phyloP scores from a whole-genome alignment of 2,797 vertebrate genomes.

The Sciurus carolinensis region DNA sequence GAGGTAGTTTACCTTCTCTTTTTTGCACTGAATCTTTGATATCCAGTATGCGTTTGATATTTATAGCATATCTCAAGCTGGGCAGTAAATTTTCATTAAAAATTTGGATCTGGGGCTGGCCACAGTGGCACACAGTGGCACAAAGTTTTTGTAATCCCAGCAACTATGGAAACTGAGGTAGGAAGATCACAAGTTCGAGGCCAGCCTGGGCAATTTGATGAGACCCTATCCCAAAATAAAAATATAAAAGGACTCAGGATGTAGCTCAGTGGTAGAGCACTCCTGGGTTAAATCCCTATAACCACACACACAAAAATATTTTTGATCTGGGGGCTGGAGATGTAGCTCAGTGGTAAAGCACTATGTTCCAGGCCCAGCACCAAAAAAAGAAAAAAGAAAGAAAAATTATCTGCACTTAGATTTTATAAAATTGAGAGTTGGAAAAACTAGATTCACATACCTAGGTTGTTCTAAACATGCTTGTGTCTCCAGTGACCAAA shows the following conservation, averaged over 20 bases:
- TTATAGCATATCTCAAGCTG: not conserved
- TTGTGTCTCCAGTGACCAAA: not conserved
- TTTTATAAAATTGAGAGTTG: constrained; percentile 10
- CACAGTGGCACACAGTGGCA: too few relatives aligned
- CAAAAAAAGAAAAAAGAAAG: not conserved
- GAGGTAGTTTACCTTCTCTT: not conserved
- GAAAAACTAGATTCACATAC: not conserved
- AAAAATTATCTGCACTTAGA: not conserved
- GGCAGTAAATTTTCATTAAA: not conserved
- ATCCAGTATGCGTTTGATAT: not conserved
- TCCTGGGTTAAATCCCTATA: too few relatives aligned
- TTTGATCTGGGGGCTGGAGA: too few relatives aligned
- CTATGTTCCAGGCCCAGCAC: not conserved
- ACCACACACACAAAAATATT: too few relatives aligned
- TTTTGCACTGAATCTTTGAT: not conserved
- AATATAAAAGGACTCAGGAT: too few relatives aligned
- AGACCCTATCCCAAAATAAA: not conserved
- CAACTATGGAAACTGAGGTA: not conserved
- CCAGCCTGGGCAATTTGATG: not conserved
- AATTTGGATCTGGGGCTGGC: not conserved
- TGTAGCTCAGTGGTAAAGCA: not conserved
- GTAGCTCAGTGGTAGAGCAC: not conserved
- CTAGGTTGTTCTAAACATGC: not conserved
- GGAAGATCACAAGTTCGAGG: not conserved
- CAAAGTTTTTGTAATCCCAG: not conserved